Conservation (phyloP, 2,113 vertebrate genomes). For the Ictalurus punctatus region DNA sequence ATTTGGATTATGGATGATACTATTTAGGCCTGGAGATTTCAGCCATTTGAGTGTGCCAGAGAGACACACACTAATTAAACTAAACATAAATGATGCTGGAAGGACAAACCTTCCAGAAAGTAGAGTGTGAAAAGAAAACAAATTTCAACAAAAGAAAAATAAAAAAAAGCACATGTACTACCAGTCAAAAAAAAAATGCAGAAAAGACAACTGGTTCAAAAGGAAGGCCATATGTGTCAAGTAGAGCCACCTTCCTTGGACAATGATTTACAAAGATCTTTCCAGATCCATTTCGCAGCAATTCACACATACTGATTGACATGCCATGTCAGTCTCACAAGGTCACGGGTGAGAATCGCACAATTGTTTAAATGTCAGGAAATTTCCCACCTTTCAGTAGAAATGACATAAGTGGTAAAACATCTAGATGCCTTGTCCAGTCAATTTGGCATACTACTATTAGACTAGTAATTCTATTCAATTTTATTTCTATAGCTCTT, state of each 20-base stretch:
- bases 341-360: not conserved
- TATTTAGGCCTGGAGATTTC: slow-evolving; percentile 28
- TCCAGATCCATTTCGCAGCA: not conserved
- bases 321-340: not conserved
- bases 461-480: not conserved
- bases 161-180: too few species aligned
- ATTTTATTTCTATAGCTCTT: not conserved
- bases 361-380: not conserved
- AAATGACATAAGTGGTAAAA: not conserved
- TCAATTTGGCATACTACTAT: not conserved
- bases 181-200: not conserved
- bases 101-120: slow-evolving; percentile 9
- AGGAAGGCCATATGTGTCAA: not conserved
- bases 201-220: not conserved
- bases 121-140: not conserved
- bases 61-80: slow-evolving; percentile 26
- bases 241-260: not conserved
- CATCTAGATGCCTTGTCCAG: not conserved
- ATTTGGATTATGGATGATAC: slow-evolving; percentile 34
- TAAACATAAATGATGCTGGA: slow-evolving; percentile 12
- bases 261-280: not conserved
- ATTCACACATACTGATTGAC: not conserved
- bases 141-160: not conserved
- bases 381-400: not conserved
- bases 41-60: slow-evolving; percentile 21